Conservation (phyloP, 1,140 invertebrate species). For the Drosophila melanica region DNA sequence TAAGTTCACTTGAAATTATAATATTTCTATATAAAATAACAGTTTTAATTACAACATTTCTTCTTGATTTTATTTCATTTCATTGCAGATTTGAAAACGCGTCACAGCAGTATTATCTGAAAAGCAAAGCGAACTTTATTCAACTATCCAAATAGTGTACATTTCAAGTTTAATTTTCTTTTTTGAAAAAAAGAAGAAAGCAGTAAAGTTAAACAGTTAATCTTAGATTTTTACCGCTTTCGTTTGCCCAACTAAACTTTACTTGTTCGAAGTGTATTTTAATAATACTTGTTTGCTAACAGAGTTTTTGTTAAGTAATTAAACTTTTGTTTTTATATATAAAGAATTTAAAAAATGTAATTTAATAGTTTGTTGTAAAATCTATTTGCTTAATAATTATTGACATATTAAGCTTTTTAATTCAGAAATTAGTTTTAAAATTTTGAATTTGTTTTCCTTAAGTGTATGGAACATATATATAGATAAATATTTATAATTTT, state of each 20-base stretch:
- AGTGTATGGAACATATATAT: too few species aligned
- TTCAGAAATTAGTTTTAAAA: too few species aligned
- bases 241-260: constrained; percentile 4
- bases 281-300: neutral
- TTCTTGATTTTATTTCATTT: neutral
- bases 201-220: constrained; percentile 33
- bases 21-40: neutral
- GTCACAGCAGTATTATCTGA: constrained; percentile 67
- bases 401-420: too few species aligned
- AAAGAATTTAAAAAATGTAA: too few species aligned
- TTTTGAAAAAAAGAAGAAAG: constrained; percentile 34
- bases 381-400: too few species aligned
- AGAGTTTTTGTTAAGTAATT: too few species aligned
- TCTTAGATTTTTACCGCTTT: neutral
- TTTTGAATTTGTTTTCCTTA: too few species aligned
- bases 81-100: constrained; percentile 52
- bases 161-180: constrained; percentile 23
- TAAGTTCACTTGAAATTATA: constrained; percentile 12
- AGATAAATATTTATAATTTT: too few species aligned
- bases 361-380: too few species aligned
- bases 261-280: neutral
- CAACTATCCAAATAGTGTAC: constrained; percentile 18
- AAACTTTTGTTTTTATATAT: too few species aligned
- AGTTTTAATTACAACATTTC: neutral
- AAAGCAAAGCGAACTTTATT: constrained; percentile 27